A percentile compares a stretch with the other conserved stretches of the same genome.
Evolutionary conservation across 2,113 vertebrate species (phyloP).

Genomic region (Elgaria multicarinata): DNA sequence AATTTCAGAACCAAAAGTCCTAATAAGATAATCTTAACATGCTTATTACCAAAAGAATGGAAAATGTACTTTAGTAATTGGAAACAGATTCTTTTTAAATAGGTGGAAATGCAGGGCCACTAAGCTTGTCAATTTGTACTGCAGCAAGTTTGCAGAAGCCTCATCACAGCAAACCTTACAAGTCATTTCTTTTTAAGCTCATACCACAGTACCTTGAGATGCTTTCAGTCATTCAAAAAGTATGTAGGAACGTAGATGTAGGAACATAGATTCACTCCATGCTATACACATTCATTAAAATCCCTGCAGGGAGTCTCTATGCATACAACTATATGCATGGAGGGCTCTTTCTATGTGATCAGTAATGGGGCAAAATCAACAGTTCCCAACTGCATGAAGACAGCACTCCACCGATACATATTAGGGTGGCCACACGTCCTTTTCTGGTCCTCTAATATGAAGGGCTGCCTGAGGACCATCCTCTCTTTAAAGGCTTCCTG

Average conservation of each 20-base stretch:
- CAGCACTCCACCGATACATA: no score
- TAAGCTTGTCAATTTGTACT: rapidly evolving
- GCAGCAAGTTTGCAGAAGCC: not conserved
- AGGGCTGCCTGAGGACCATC: no score
- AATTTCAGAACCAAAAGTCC: slow-evolving; percentile 5
- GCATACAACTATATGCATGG: not conserved
- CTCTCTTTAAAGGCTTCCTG: no score
- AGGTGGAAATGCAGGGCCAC: not conserved
- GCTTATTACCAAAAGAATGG: not conserved
- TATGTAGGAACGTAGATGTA: not conserved
- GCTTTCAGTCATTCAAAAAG: not conserved
- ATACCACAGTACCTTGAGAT: not conserved
- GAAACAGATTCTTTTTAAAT: not conserved
- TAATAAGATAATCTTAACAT: not conserved
- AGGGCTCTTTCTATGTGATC: not conserved
- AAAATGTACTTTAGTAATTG: not conserved
- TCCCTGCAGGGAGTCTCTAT: not conserved
- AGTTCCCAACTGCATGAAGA: no score
- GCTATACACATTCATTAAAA: not conserved
- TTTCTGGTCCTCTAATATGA: no score
- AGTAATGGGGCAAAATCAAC: no score
- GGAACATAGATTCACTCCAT: not conserved
- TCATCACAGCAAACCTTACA: not conserved
- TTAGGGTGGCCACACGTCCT: no score
- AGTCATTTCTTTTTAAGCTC: not conserved